Base-by-base conservation (phyloP, 2,888 invertebrate genomes). In the Keiferia lycopersicella region DNA sequence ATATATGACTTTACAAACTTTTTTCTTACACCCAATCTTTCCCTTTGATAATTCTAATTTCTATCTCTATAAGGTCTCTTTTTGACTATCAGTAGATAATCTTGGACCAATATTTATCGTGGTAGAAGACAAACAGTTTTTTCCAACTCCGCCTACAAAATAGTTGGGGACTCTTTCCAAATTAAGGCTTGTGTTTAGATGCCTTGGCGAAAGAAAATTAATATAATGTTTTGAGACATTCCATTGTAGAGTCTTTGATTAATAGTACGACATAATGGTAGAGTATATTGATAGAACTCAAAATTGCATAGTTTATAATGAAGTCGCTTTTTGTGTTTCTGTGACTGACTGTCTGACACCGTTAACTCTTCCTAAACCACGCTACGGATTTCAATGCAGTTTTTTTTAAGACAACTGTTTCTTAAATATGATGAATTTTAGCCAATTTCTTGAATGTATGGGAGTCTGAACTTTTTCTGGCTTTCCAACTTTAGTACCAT, bases 171-270 rank as follows among this genome's bases (percentile, higher is more conserved):
- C 75, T 65, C 72, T 69, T 68, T 70, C 70, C 71, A 83, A 85
- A 87, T 86, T 81, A 81, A 77, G 69, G 77, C 77, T 74, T 85
- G 79, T 68, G 78, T 73, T 82, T 85, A 80, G 77, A 84, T 86
- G 86, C 86, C 86, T 82, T 77, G 78, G 70, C 60, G 66, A 66
- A 77, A 76, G 78, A 81, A 83, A 81, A 80, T 77, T 71, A 71
- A 80, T 80, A 82, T 83, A 81, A 84, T 79, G 77, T 53, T 51
- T 34, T 30, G 22, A 59, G 45, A 48, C 63, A 63, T 61, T 61
- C 39, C 51, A 22, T 60, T 12, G 16, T 20, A 14, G 14, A 22
- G 48, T 61, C 30, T 26, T n/a, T 59, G 39, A 59, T 39, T 20
- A 20, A 59, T 59, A 39, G 39, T 20, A 39, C 16, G 20, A 41